Evolutionary conservation across 2,113 vertebrate genomes (phyloP), one percentile per base, ranked within the genome.

Genomic region (Cryptotis parvus): DNA sequence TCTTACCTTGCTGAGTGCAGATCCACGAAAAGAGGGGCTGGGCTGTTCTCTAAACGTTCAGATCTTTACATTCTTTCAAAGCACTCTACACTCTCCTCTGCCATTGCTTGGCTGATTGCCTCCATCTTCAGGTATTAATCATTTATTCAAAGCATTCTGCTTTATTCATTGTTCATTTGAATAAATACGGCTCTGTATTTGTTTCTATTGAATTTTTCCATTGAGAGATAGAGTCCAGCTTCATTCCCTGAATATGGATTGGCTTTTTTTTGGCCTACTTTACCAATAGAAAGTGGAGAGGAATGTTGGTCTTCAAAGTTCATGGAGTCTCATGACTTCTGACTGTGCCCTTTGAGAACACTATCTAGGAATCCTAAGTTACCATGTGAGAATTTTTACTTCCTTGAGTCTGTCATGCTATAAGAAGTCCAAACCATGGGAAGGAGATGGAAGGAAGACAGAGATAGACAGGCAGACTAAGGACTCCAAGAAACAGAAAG

Each of bases 221-320:
- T 22, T 72, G 79, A 85, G 4, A 72, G 58, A 84, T n/a, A 16
- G 69, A 83, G 31, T 41, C 18, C 81, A 83, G 55, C 61, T 92
- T 43, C 3, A 24, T 68, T 88, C 33, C 15, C 39, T 83, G 9
- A 68, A 26, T 79, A 55, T 7, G 12, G n/a, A 2, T 37, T 91
- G 89, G 79, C 0, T 45, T 83, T 49, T 52, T 69, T 55, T 10
- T 58, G 33, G 77, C 45, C 77, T 90, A 43, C 12, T 45, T 72
- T 24, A 83, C n/a, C 10, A 35, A 24, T 35, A 75, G 69, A 52
- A 89, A 72, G 41, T 35, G 18, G 58, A 70, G 31, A 37, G 20
- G 31, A 22, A 69, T 80, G 9, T 58, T 70, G 26, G 16, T 55
- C 15, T 92, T 82, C 43, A 14, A 69, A 76, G 31, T 9, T 72